Percentiles rank a stretch among this genome's conserved stretches.
Evolutionary conservation across 2,113 vertebrate genomes (phyloP).

Genomic region (Paralichthys olivaceus): DNA sequence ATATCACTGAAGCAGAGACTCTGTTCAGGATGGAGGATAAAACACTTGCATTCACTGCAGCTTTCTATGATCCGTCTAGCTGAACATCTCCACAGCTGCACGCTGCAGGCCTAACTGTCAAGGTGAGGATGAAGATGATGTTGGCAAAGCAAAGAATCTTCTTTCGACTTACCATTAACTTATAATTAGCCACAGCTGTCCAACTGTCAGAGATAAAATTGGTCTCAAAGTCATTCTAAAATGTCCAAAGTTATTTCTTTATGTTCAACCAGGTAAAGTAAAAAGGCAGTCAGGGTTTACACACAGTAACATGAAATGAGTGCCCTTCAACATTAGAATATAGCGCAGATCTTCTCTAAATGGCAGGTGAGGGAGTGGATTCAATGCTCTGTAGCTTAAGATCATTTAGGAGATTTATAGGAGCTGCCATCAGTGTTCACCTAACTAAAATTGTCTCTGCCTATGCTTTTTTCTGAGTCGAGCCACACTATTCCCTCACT

Average conservation of each 20-base stretch:
- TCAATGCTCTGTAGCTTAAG: constrained; percentile 22
- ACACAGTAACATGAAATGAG: constrained; percentile 16
- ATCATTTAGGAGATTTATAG: constrained; percentile 41
- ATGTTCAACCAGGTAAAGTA: constrained; percentile 24
- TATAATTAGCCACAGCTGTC: constrained; percentile 70
- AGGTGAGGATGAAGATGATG: constrained; percentile 59
- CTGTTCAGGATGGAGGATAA: constrained; percentile 18
- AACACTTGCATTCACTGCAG: constrained; percentile 35
- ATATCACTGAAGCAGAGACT: constrained; percentile 12
- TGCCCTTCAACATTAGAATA: neutral
- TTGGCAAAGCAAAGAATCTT: constrained; percentile 60
- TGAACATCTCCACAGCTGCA: constrained; percentile 55
- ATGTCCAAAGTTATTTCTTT: constrained; percentile 23
- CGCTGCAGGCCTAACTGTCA: constrained; percentile 49
- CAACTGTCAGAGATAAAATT: constrained; percentile 35
- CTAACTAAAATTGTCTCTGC: constrained; percentile 58
- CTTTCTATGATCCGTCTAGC: constrained; percentile 25
- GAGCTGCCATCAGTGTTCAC: constrained; percentile 46
- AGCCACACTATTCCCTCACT: constrained; percentile 68
- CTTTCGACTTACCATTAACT: constrained; percentile 56
- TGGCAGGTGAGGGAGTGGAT: constrained; percentile 34
- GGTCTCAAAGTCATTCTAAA: constrained; percentile 13
- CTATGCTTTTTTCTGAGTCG: constrained; percentile 40
- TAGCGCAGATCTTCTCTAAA: constrained; percentile 11
- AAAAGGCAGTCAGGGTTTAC: constrained; percentile 24